Conservation (phyloP, 2,113 vertebrate genomes). For the Antigone vipio region DNA sequence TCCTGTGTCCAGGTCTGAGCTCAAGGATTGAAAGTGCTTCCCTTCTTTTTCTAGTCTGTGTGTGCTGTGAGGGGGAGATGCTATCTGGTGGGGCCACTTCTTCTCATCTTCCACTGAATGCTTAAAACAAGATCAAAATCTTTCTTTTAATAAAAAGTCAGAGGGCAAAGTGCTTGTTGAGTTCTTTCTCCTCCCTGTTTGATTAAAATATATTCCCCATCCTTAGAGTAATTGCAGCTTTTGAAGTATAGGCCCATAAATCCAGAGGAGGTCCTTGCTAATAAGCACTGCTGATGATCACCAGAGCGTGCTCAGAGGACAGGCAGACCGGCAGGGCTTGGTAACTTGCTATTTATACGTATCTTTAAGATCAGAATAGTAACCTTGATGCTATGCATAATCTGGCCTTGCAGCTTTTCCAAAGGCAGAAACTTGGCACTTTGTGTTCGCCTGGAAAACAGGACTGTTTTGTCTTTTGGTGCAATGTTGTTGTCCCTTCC, state of each 20-base stretch:
- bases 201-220: neutral
- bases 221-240: neutral
- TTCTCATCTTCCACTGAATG: neutral
- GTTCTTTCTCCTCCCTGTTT: neutral
- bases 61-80: neutral
- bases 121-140: slow-evolving; percentile 2
- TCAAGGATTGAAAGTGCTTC: neutral
- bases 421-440: neutral
- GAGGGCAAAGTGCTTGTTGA: neutral
- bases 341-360: neutral
- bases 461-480: neutral
- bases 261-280: neutral
- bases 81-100: neutral
- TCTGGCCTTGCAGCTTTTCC: neutral
- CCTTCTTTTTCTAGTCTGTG: neutral
- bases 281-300: neutral
- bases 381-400: neutral
- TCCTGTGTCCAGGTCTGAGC: neutral
- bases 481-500: neutral
- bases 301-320: neutral
- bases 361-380: neutral
- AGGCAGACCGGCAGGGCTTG: neutral
- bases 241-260: slow-evolving; percentile 26
- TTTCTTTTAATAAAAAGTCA: neutral
- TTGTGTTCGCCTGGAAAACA: neutral